Evolutionary conservation across 2,888 invertebrate genomes (phyloP).

Genomic region (Hirtodrosophila duncani): DNA sequence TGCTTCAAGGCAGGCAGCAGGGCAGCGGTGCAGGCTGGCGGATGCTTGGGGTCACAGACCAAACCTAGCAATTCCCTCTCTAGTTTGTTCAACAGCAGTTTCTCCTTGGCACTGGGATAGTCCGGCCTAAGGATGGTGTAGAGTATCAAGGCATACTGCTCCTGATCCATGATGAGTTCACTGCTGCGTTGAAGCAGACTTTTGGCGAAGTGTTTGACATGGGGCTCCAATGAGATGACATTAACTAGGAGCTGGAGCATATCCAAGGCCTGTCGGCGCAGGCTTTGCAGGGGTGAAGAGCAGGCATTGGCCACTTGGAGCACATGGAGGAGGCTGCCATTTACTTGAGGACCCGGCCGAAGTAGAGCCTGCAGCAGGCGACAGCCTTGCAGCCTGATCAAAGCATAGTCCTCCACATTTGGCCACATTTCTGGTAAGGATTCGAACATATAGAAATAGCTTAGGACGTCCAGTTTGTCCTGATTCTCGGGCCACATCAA

Average conservation of each 20-base stretch:
- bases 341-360: neutral
- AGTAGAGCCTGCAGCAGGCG: slow-evolving; percentile 65
- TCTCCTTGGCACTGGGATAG: slow-evolving; percentile 24
- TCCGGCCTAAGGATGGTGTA: slow-evolving; percentile 80
- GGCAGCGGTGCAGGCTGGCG: slow-evolving; percentile 47
- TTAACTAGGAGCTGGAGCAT: slow-evolving; percentile 23
- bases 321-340: slow-evolving; percentile 53
- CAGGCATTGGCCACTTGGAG: slow-evolving; percentile 79
- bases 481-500: slow-evolving; percentile 78
- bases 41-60: slow-evolving; percentile 43
- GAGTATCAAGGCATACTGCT: slow-evolving; percentile 83
- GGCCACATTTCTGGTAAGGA: slow-evolving; percentile 27
- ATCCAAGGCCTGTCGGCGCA: slow-evolving; percentile 80
- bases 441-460: slow-evolving; percentile 80
- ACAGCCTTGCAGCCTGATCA: slow-evolving; percentile 80
- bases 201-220: slow-evolving; percentile 77
- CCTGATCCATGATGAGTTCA: slow-evolving; percentile 83
- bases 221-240: slow-evolving; percentile 33
- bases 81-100: slow-evolving; percentile 64
- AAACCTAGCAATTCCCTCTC: slow-evolving; percentile 41
- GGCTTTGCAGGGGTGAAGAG: slow-evolving; percentile 79
- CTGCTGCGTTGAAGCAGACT: slow-evolving; percentile 77
- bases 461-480: slow-evolving; percentile 81
- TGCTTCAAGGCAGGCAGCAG: slow-evolving; percentile 65
- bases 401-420: slow-evolving; percentile 75